Percentiles rank a stretch among this genome's conserved stretches.
Evolutionary conservation across 2,797 vertebrate genomes (phyloP).

Genomic region (Notolepis coatsorum): DNA sequence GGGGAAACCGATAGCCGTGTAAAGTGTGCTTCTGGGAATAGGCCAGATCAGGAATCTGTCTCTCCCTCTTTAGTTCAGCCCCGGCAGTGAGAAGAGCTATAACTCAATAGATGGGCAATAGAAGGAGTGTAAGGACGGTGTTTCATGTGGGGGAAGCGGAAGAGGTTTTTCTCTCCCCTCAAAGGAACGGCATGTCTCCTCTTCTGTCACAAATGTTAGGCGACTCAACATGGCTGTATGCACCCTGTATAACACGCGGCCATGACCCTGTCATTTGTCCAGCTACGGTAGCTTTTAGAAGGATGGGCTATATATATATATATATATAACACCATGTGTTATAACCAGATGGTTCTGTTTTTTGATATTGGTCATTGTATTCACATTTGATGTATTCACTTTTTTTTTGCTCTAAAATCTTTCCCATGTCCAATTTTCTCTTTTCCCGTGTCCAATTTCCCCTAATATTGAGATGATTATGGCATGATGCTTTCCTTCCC

Average conservation of each 20-base stretch:
- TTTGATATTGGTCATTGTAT: slow-evolving; percentile 72
- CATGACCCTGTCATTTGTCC: slow-evolving; percentile 71
- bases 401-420: slow-evolving; percentile 58
- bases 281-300: slow-evolving; percentile 66
- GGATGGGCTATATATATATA: no score
- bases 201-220: slow-evolving; percentile 46
- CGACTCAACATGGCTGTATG: slow-evolving; percentile 49
- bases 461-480: slow-evolving; percentile 77
- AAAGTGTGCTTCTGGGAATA: slow-evolving; percentile 75
- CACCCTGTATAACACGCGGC: slow-evolving; percentile 53
- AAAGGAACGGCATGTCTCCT: slow-evolving; percentile 40
- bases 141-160: slow-evolving; percentile 22
- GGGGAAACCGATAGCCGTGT: slow-evolving; percentile 86
- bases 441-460: slow-evolving; percentile 74
- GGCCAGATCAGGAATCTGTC: slow-evolving; percentile 42
- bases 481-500: slow-evolving; percentile 69
- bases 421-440: slow-evolving; percentile 74
- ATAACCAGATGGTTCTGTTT: slow-evolving; percentile 59
- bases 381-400: slow-evolving; percentile 71
- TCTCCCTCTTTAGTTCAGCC: slow-evolving; percentile 45
- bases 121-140: slow-evolving; percentile 32
- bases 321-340: slow-evolving; percentile 55
- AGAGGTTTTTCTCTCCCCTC: slow-evolving; percentile 26
- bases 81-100: slow-evolving; percentile 35
- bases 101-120: slow-evolving; percentile 9